Percentiles rank a stretch among this genome's conserved stretches.
phyloP scores from a whole-genome alignment of 2,888 invertebrate species.

The Conops quadrifasciatus region DNA sequence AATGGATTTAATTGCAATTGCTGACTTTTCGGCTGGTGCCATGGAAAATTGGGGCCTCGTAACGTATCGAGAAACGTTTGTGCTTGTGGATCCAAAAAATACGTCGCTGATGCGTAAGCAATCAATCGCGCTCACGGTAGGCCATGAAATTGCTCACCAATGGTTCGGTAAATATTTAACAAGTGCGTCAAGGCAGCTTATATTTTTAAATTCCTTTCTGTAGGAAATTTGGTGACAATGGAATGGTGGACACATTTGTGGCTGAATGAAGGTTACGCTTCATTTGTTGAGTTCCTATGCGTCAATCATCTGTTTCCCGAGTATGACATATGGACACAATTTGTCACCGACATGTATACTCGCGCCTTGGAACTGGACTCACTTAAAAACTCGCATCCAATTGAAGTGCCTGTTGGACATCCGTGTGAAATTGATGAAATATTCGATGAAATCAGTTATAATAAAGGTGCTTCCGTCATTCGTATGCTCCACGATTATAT shows the following conservation, averaged over 20 bases:
- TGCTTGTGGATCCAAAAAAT: slow-evolving; percentile 89
- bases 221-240: slow-evolving; percentile 91
- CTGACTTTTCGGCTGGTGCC: slow-evolving; percentile 94
- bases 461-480: slow-evolving; percentile 94
- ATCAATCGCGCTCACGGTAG: slow-evolving; percentile 86
- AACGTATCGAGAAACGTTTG: slow-evolving; percentile 90
- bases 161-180: slow-evolving; percentile 81
- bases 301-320: slow-evolving; percentile 93
- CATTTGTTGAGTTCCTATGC: slow-evolving; percentile 94
- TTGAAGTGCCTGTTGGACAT: slow-evolving; percentile 93
- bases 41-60: slow-evolving; percentile 99
- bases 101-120: slow-evolving; percentile 86
- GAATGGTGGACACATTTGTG: slow-evolving; percentile 98
- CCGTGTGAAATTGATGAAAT: slow-evolving; percentile 97
- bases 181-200: neutral
- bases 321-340: slow-evolving; percentile 97
- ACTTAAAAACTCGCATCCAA: slow-evolving; percentile 92
- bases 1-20: slow-evolving; percentile 94
- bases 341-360: slow-evolving; percentile 88
- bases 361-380: slow-evolving; percentile 87
- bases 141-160: slow-evolving; percentile 95
- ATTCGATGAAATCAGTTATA: slow-evolving; percentile 96
- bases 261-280: slow-evolving; percentile 96
- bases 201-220: neutral
- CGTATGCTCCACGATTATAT: slow-evolving; percentile 94